phyloP scores from a whole-genome alignment of 2,888 invertebrate genomes.

The Hyalella azteca region DNA sequence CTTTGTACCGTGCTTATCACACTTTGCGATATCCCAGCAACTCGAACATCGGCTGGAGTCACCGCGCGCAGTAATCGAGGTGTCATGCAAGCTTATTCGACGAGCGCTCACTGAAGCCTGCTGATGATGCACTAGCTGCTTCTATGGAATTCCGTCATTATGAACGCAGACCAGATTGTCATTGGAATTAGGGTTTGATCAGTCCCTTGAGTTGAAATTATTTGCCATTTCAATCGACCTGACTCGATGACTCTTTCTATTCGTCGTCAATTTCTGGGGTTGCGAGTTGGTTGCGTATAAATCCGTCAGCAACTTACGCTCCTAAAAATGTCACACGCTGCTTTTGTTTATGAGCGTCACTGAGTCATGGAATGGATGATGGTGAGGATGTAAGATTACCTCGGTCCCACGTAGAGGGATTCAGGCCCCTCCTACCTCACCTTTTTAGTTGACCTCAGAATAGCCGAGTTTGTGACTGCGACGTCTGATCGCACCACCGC shows the following conservation, averaged over 20 bases:
- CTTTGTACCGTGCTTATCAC: constrained; percentile 17
- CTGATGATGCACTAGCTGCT: constrained; percentile 19
- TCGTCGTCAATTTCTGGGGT: constrained; percentile 18
- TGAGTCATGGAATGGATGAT: constrained; percentile 7
- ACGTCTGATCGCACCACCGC: not conserved
- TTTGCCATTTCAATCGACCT: not conserved
- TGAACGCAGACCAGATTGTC: constrained; percentile 3
- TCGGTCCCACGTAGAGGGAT: not conserved
- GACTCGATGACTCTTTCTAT: constrained; percentile 14
- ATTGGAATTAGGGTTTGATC: not conserved
- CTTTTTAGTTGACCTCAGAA: constrained; percentile 20
- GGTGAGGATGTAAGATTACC: not conserved
- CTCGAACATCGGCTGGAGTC: not conserved
- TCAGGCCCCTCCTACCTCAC: constrained; percentile 17
- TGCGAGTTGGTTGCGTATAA: not conserved
- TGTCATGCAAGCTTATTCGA: not conserved
- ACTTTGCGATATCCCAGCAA: too few relatives aligned
- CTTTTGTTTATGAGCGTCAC: not conserved
- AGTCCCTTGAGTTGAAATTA: too few relatives aligned
- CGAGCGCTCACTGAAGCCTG: not conserved
- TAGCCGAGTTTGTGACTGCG: not conserved
- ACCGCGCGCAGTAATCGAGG: not conserved
- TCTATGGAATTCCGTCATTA: not conserved
- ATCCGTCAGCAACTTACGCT: constrained; percentile 18
- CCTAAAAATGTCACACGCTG: constrained; percentile 1